phyloP scores from a whole-genome alignment of 1,140 invertebrate species.

The Nautilus pompilius region DNA sequence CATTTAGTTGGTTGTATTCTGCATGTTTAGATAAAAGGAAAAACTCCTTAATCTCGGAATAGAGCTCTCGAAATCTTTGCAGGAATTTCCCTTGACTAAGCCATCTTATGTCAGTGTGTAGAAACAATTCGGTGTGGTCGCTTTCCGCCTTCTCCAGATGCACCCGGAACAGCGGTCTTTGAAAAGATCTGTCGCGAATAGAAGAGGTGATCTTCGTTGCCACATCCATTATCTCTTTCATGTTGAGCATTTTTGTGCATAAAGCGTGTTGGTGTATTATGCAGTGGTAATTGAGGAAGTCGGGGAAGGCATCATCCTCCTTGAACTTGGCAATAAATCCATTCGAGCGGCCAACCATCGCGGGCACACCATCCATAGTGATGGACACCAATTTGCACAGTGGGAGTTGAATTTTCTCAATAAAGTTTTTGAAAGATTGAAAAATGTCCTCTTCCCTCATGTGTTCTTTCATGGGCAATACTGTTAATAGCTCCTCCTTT shows the following conservation, averaged over 20 bases:
- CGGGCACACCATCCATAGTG: background rate
- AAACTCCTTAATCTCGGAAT: background rate
- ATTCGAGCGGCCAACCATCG: background rate
- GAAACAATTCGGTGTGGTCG: background rate
- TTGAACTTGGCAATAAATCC: background rate
- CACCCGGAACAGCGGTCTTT: background rate
- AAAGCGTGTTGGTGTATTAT: conserved; percentile 2
- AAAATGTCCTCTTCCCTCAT: background rate
- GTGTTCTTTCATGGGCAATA: background rate
- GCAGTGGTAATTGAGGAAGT: conserved; percentile 1
- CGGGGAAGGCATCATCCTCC: background rate
- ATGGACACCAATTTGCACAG: background rate
- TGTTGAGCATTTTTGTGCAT: background rate
- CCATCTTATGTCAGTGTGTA: conserved; percentile 1
- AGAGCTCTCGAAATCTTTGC: conserved; percentile 2
- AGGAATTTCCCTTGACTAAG: background rate
- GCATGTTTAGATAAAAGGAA: background rate
- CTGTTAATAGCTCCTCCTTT: background rate
- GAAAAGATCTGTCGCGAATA: background rate
- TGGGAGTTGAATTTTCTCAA: conserved; percentile 2
- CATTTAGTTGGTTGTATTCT: conserved; percentile 1
- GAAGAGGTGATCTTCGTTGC: conserved; percentile 1
- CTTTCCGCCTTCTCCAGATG: background rate
- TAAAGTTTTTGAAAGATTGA: background rate
- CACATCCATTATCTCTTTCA: background rate